These are phyloP conservation scores for Lasaia peninsularis DNA, from an alignment of 1,140 invertebrate genomes.

Conservation along the genomic window DNA sequence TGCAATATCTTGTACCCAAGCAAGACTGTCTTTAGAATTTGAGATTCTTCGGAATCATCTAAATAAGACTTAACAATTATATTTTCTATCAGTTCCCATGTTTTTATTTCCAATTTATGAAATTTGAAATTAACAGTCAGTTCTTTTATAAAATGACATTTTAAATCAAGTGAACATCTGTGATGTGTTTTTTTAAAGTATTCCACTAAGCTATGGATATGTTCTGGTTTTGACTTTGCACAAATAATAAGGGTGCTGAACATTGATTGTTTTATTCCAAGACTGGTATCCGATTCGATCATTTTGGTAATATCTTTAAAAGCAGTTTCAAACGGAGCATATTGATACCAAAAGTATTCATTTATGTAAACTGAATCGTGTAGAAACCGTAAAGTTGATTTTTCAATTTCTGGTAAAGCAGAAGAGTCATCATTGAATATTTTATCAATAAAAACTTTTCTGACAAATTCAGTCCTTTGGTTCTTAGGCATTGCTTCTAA, in stretches of 20 bases:
- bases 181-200: slow-evolving; percentile 39
- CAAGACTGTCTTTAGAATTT: slow-evolving; percentile 31
- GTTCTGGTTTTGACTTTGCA: slow-evolving; percentile 28
- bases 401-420: slow-evolving; percentile 21
- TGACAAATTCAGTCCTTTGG: slow-evolving; percentile 44
- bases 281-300: slow-evolving; percentile 28
- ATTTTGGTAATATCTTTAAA: slow-evolving; percentile 40
- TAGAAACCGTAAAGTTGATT: slow-evolving; percentile 23
- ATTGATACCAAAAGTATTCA: slow-evolving; percentile 39
- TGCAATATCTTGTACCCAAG: slow-evolving; percentile 41
- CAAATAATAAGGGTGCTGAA: slow-evolving; percentile 35
- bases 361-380: slow-evolving; percentile 11
- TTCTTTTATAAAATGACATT: slow-evolving; percentile 33
- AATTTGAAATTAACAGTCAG: slow-evolving; percentile 31
- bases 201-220: slow-evolving; percentile 37
- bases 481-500: slow-evolving; percentile 36
- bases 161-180: slow-evolving; percentile 26
- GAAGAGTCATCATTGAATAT: slow-evolving; percentile 20
- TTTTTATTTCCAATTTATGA: slow-evolving; percentile 30
- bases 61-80: slow-evolving; percentile 37
- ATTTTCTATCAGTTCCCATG: slow-evolving; percentile 41
- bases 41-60: slow-evolving; percentile 22
- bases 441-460: slow-evolving; percentile 47
- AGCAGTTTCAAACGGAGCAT: slow-evolving; percentile 44
- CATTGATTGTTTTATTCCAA: slow-evolving; percentile 30